These are phyloP conservation scores for Scaptomyza cyrtandrae DNA, from an alignment of 2,888 invertebrate species.

Conservation along the genomic window DNA sequence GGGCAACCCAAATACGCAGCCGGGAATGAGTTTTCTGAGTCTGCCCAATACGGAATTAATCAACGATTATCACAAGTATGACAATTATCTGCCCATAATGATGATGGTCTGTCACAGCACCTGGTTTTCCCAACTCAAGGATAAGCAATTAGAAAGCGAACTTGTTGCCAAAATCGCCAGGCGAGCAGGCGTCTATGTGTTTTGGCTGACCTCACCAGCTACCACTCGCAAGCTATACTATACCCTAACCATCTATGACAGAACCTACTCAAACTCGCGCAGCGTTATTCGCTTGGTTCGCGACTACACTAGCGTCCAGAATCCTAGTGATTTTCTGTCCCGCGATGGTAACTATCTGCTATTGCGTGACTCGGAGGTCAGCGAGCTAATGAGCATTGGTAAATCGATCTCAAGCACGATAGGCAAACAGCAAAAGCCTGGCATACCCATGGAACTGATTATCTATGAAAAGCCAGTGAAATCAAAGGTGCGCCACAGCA, in stretches of 20 bases:
- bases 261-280: constrained; percentile 28
- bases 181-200: constrained; percentile 35
- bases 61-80: constrained; percentile 6
- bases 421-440: not conserved
- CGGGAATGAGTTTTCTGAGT: constrained; percentile 28
- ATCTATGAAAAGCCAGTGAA: constrained; percentile 25
- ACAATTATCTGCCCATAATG: constrained; percentile 45
- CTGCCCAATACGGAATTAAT: constrained; percentile 39
- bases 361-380: constrained; percentile 41
- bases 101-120: constrained; percentile 51
- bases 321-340: constrained; percentile 50
- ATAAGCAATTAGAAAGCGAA: constrained; percentile 31
- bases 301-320: constrained; percentile 31
- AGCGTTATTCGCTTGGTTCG: constrained; percentile 40
- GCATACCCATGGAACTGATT: constrained; percentile 46
- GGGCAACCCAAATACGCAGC: constrained; percentile 4
- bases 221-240: constrained; percentile 34
- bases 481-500: not conserved
- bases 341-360: constrained; percentile 47
- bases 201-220: constrained; percentile 50
- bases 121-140: constrained; percentile 46
- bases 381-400: constrained; percentile 9
- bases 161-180: not conserved
- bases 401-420: not conserved
- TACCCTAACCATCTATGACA: constrained; percentile 52